Conservation (phyloP, 2,797 vertebrate species). For the Sebastes taczanowskii region DNA sequence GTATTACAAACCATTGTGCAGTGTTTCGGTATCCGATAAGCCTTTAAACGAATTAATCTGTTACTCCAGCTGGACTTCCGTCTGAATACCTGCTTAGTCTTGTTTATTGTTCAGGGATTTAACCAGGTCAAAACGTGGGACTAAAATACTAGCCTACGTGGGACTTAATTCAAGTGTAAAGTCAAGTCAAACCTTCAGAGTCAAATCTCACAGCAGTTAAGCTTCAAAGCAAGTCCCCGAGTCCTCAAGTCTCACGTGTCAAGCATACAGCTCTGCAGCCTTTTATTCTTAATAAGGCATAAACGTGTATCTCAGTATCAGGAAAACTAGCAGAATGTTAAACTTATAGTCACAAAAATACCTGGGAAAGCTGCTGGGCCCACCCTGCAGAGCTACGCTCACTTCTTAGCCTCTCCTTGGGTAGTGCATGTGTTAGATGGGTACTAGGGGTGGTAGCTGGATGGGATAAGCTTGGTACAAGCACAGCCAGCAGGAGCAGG, state of each 20-base stretch:
- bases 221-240: background rate
- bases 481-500: constrained; percentile 2
- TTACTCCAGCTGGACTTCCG: background rate
- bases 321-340: background rate
- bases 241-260: background rate
- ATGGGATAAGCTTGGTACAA: background rate
- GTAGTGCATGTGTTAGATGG: background rate
- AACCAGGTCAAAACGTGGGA: background rate
- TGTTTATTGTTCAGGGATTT: background rate
- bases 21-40: background rate
- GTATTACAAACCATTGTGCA: background rate
- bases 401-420: background rate
- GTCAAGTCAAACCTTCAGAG: background rate
- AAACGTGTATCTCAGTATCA: background rate
- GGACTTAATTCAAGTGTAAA: background rate
- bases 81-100: background rate
- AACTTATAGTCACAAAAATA: constrained; percentile 1
- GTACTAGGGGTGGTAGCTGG: background rate
- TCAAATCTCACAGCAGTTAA: background rate
- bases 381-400: background rate
- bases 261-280: background rate
- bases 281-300: background rate
- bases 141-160: background rate
- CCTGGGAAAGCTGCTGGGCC: background rate
- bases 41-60: background rate